Evolutionary conservation across 1,140 invertebrate genomes (phyloP), one percentile per base, ranked within the genome.

Genomic region (Charaxes varanes): DNA sequence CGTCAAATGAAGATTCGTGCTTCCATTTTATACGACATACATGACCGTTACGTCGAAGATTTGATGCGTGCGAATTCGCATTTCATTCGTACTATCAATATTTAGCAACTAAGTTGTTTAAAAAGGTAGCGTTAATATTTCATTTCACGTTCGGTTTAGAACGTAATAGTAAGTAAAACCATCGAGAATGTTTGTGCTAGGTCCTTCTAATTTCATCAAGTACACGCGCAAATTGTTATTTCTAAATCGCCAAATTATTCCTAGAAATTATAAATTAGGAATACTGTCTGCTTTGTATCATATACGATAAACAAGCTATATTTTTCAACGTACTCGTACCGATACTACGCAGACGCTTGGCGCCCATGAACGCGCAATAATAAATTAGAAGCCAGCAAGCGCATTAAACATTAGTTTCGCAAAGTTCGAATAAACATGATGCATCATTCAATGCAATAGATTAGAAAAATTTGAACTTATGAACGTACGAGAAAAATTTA

Each of bases 281-380:
- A 30, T 35, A 18, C n/a, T 33, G 44, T 56, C 53, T 56, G 53
- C 36, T 52, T 48, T 41, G 14, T 53, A 42, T 47, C 50, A 17
- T 33, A 11, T 45, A 22, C 14, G 14, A 36, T 41, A 51, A 51
- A 48, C 40, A 53, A 27, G 32, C 23, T 40, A 43, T 44, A 49
- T 38, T 50, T 55, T 43, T 42, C 28, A 4, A 17, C 11, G 33
- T 40, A 41, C 41, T 50, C 11, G 33, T 40, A 41, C 41, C 50
- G 31, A 53, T 30, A 37, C 40, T 27, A 26, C 24, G 27, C 41
- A 53, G 40, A 49, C 38, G 28, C 42, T 43, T 48, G 44, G 40
- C 44, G 27, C 23, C 27, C 17, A 34, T 6, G 15, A 14, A 21
- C 13, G 27, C 27, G 46, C 21, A 24, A 43, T 49, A 46, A 33